phyloP scores from a whole-genome alignment of 2,113 vertebrate species.

The Amblyopsis rosae region DNA sequence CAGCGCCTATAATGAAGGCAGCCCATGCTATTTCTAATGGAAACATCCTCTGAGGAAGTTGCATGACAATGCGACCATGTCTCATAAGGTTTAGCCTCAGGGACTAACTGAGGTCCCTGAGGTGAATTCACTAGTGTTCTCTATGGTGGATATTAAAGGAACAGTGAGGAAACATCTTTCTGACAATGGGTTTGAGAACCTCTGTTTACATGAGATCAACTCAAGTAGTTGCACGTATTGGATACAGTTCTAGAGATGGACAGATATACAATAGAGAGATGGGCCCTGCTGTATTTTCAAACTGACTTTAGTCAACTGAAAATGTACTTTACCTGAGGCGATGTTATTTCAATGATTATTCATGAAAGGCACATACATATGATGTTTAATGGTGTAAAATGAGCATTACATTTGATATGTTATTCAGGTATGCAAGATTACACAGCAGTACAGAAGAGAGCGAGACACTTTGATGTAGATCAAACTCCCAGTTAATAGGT shows the following conservation, averaged over 20 bases:
- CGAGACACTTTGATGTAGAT: too few species aligned
- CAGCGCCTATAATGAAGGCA: slow-evolving; percentile 18
- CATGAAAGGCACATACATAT: too few species aligned
- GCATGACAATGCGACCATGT: slow-evolving; percentile 60
- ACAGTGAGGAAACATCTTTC: slow-evolving; percentile 57
- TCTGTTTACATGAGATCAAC: slow-evolving; percentile 4
- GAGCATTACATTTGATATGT: too few species aligned
- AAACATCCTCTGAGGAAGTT: slow-evolving; percentile 69
- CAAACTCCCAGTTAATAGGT: too few species aligned
- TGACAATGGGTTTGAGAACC: slow-evolving; percentile 61
- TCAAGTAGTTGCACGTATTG: background rate
- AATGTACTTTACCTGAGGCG: too few species aligned
- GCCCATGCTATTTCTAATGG: slow-evolving; percentile 31
- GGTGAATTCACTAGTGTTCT: slow-evolving; percentile 44
- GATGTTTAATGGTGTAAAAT: too few species aligned
- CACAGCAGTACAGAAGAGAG: too few species aligned
- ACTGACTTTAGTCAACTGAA: too few species aligned
- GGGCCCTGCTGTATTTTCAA: background rate
- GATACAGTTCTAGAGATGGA: too few species aligned
- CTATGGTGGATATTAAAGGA: slow-evolving; percentile 44
- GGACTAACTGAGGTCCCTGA: background rate
- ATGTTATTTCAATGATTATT: too few species aligned
- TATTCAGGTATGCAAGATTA: too few species aligned
- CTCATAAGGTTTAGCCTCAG: slow-evolving; percentile 7
- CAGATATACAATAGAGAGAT: background rate